Evolutionary conservation across 2,797 vertebrate species (phyloP).

Genomic region (Alcedo quadribrachys): DNA sequence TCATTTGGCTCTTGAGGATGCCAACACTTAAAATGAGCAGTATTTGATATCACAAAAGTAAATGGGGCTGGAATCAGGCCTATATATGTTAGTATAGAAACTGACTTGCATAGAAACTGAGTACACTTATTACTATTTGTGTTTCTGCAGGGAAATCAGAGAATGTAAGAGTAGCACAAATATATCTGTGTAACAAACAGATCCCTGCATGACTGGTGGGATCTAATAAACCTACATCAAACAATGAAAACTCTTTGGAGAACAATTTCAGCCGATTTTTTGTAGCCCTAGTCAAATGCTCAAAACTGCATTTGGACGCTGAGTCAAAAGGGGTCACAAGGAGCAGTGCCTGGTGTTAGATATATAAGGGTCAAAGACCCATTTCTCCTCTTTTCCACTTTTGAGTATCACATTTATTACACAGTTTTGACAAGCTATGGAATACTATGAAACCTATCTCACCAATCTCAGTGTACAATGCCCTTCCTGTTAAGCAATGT

Average conservation of each 20-base stretch:
- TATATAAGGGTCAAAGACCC: neutral
- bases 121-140: neutral
- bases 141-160: neutral
- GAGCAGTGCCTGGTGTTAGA: neutral
- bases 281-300: neutral
- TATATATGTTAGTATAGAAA: conserved; percentile 15
- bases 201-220: neutral
- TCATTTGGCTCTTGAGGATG: conserved; percentile 26
- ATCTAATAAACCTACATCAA: neutral
- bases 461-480: neutral
- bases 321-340: neutral
- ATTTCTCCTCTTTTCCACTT: neutral
- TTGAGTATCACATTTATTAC: neutral
- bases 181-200: neutral
- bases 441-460: neutral
- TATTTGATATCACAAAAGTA: neutral
- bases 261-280: conserved; percentile 1
- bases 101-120: neutral
- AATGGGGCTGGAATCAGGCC: neutral
- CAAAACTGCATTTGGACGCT: neutral
- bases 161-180: neutral
- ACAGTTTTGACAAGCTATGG: neutral
- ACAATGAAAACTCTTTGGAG: neutral
- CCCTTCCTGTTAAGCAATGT: conserved; percentile 34
- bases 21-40: conserved; percentile 34